Evolutionary conservation across 37 sponge, comb jelly and placozoan genomes (phyloP).

Genomic region (Axinella damicornis): DNA sequence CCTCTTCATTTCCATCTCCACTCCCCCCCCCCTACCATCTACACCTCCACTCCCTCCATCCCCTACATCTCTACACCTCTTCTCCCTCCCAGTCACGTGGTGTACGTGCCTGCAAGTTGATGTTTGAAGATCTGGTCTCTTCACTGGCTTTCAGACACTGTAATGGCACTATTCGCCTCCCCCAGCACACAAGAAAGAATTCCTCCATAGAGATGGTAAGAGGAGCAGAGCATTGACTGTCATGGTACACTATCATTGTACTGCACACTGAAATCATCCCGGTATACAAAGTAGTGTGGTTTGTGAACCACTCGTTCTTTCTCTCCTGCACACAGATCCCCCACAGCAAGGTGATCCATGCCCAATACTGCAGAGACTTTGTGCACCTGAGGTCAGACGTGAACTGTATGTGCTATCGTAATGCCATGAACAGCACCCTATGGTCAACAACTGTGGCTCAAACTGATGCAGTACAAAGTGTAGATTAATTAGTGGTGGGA

Average conservation of each 20-base stretch:
- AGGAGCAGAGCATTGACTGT: no score
- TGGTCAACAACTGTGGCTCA: no score
- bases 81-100: conserved; percentile 60
- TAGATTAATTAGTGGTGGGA: no score
- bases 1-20: no score
- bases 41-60: not conserved
- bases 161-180: conserved; percentile 43
- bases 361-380: conserved; percentile 85
- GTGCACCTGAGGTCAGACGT: conserved; percentile 79
- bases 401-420: no score
- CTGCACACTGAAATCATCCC: no score
- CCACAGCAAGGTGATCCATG: conserved; percentile 52
- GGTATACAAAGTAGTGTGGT: no score
- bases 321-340: conserved; percentile 25
- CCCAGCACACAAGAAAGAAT: not conserved
- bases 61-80: no score
- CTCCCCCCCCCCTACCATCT: not conserved
- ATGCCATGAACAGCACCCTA: no score
- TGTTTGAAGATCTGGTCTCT: conserved; percentile 67
- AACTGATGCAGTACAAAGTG: no score
- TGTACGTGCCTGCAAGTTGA: conserved; percentile 45
- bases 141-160: conserved; percentile 89
- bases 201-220: conserved; percentile 29
- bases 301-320: no score
- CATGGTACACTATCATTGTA: no score